Evolutionary conservation across 2,888 invertebrate species (phyloP), one percentile per base, ranked within the genome.

Genomic region (Scaptomyza cyrtandrae): DNA sequence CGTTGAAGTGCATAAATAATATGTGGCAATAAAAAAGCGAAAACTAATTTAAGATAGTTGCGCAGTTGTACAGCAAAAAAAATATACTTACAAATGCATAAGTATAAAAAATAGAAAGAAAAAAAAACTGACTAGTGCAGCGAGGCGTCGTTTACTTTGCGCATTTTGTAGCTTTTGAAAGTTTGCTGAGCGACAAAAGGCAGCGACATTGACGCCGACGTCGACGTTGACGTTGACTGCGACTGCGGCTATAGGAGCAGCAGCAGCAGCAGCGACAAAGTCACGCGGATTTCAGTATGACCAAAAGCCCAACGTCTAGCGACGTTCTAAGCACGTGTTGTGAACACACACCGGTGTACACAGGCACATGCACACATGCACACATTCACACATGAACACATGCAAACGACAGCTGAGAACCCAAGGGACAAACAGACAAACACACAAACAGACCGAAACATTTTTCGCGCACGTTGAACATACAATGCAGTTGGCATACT

Each of bases 281-380:
- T 91, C 92, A 92, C 92, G 92, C 91, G 92, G 92, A 91, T 90
- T 88, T 87, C 86, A 89, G 84, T 91, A 91, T 91, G 92, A 91
- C 91, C 91, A 86, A 89, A 85, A 91, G 89, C 88, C 86, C 86
- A 89, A 87, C 83, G 90, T 89, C 89, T 90, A 90, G 89, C 86
- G 83, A 80, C 77, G 90, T 89, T 90, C 89, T 89, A 90, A 91
- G 90, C 92, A 92, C 92, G 92, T 92, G 92, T 90, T 90, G 75
- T 67, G 71, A 71, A 86, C 88, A 86, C 82, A 82, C 82, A 81
- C 78, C 67, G 75, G 61, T 57, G 60, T 62, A 63, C 46, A 39
- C 2, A 6, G 7, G 4, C 35, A 35, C 67, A 69, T 65, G 64
- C 59, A 67, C 66, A 57, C 71, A 72, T 39, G 60, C 55, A 45